These are phyloP conservation scores for Myodes glareolus DNA, from an alignment of 2,113 vertebrate species.

Conservation along the genomic window DNA sequence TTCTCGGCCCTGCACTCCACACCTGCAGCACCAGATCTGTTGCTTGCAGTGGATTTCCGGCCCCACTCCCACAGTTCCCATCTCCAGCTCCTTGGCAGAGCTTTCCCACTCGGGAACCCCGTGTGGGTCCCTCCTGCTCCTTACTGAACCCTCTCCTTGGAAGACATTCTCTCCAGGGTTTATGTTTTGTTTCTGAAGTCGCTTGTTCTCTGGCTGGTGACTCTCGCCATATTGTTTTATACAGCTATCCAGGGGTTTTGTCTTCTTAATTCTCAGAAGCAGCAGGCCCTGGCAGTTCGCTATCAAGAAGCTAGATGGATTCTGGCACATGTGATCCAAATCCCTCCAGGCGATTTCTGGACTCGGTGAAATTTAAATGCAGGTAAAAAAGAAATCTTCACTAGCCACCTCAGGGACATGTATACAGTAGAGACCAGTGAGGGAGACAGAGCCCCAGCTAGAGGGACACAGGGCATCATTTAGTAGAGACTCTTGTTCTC, in stretches of 20 bases:
- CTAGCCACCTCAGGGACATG: background rate
- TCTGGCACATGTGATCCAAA: background rate
- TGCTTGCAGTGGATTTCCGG: background rate
- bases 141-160: background rate
- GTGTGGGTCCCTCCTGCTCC: background rate
- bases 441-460: too few species aligned
- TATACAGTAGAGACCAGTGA: background rate
- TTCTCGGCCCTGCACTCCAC: rapidly evolving
- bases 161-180: background rate
- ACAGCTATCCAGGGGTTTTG: too few species aligned
- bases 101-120: background rate
- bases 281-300: background rate
- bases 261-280: background rate
- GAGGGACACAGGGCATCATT: background rate
- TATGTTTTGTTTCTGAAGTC: background rate
- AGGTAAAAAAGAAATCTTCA: background rate
- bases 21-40: too few species aligned
- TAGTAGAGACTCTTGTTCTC: background rate
- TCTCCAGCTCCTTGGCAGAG: background rate
- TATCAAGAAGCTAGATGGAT: background rate
- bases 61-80: rapidly evolving
- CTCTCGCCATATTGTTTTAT: background rate
- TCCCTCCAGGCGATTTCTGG: background rate
- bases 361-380: background rate
- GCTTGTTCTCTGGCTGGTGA: background rate